Conservation (phyloP, 1,140 invertebrate species). For the Aethina tumida region DNA sequence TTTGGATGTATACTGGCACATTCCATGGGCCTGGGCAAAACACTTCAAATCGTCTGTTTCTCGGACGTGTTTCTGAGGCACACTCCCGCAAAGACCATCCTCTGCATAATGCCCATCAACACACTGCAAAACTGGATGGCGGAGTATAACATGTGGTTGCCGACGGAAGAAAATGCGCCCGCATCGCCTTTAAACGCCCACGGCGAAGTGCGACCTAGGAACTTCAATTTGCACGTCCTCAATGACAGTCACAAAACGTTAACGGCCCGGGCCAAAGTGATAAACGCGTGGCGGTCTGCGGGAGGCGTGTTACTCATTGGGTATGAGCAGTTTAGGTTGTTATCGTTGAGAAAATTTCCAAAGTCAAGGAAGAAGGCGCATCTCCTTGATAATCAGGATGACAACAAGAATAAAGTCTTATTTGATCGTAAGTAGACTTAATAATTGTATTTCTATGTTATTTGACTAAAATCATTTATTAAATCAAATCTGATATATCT, state of each 20-base stretch:
- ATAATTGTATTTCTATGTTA: no score
- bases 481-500: no score
- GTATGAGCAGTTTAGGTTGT: slow-evolving; percentile 90
- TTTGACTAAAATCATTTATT: no score
- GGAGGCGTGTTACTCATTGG: slow-evolving; percentile 95
- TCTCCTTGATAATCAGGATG: slow-evolving; percentile 43
- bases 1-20: slow-evolving; percentile 98
- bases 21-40: slow-evolving; percentile 99
- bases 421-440: slow-evolving; percentile 56
- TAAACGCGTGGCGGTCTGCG: slow-evolving; percentile 71
- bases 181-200: slow-evolving; percentile 42
- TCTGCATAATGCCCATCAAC: slow-evolving; percentile 98
- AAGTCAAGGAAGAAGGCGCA: slow-evolving; percentile 42
- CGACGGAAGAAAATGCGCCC: slow-evolving; percentile 44
- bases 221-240: slow-evolving; percentile 81
- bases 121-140: slow-evolving; percentile 97
- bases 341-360: slow-evolving; percentile 68
- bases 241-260: slow-evolving; percentile 93
- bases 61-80: slow-evolving; percentile 90
- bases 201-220: slow-evolving; percentile 57
- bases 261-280: slow-evolving; percentile 43
- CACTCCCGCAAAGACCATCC: slow-evolving; percentile 77
- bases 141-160: slow-evolving; percentile 96
- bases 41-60: slow-evolving; percentile 92
- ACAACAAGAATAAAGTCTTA: slow-evolving; percentile 75